Evolutionary conservation across 1,140 invertebrate species (phyloP).

Genomic region (Panulirus ornatus): DNA sequence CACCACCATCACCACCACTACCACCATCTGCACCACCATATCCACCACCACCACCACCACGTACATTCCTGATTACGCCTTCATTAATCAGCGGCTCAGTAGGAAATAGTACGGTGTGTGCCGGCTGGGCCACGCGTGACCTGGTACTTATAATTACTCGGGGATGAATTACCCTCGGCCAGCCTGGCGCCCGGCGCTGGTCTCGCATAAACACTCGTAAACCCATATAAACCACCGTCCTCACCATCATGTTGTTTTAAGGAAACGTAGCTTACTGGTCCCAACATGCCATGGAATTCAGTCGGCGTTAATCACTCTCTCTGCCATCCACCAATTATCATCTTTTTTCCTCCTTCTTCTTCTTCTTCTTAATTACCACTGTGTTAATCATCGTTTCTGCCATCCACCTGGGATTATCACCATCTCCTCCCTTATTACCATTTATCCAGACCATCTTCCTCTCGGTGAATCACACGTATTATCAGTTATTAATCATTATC

Average conservation of each 20-base stretch:
- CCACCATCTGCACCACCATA: background rate
- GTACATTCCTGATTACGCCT: background rate
- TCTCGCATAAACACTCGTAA: background rate
- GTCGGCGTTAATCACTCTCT: background rate
- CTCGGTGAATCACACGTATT: background rate
- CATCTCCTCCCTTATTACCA: conserved; percentile 21
- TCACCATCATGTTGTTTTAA: no score
- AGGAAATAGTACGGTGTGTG: conserved; percentile 29
- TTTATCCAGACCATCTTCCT: conserved; percentile 24
- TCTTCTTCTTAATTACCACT: background rate
- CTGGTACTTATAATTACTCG: conserved; percentile 35
- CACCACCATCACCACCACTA: conserved; percentile 4
- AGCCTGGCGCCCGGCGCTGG: background rate
- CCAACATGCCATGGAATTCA: no score
- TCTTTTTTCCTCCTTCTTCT: background rate
- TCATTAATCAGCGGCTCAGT: background rate
- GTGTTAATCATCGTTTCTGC: conserved; percentile 17
- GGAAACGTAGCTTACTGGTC: no score
- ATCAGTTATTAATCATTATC: background rate
- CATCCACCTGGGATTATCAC: conserved; percentile 19
- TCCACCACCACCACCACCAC: background rate
- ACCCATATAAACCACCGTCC: no score
- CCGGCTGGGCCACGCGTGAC: conserved; percentile 33
- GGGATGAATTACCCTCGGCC: background rate
- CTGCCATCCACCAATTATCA: background rate